phyloP scores from a whole-genome alignment of 2,797 vertebrate species.

The Malurus leucopterus region DNA sequence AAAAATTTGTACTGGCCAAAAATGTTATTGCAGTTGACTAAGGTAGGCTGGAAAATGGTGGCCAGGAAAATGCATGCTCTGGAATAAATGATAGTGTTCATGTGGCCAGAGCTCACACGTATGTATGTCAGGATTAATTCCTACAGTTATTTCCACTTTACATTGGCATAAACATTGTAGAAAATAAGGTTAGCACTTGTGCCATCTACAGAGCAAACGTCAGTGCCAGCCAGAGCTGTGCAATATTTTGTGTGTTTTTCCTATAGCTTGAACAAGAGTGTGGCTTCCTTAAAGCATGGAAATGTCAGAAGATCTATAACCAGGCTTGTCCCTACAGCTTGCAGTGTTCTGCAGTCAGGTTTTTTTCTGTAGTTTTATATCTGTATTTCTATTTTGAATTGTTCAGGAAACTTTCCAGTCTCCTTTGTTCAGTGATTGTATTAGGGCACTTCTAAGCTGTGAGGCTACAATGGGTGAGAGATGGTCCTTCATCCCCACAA shows the following conservation, averaged over 20 bases:
- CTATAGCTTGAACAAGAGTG: background rate
- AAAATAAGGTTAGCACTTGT: background rate
- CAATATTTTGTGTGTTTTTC: background rate
- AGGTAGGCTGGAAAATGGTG: background rate
- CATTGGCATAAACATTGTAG: background rate
- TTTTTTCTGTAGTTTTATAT: background rate
- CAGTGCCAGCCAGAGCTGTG: background rate
- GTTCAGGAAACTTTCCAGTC: background rate
- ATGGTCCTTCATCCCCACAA: background rate
- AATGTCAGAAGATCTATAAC: background rate
- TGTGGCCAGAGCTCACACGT: background rate
- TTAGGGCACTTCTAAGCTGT: background rate
- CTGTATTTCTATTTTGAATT: background rate
- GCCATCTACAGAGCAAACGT: background rate
- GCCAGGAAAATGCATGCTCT: conserved; percentile 10
- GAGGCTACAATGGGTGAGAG: background rate
- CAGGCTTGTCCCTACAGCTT: background rate
- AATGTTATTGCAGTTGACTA: background rate
- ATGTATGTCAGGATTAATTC: background rate
- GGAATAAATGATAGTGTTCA: background rate
- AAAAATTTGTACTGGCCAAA: background rate
- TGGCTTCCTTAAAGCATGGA: background rate
- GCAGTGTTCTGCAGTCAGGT: background rate
- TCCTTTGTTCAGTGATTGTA: background rate
- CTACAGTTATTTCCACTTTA: conserved; percentile 12